These are phyloP conservation scores for Rousettus madagascariensis DNA, from an alignment of 2,797 vertebrate genomes.

Conservation along the genomic window DNA sequence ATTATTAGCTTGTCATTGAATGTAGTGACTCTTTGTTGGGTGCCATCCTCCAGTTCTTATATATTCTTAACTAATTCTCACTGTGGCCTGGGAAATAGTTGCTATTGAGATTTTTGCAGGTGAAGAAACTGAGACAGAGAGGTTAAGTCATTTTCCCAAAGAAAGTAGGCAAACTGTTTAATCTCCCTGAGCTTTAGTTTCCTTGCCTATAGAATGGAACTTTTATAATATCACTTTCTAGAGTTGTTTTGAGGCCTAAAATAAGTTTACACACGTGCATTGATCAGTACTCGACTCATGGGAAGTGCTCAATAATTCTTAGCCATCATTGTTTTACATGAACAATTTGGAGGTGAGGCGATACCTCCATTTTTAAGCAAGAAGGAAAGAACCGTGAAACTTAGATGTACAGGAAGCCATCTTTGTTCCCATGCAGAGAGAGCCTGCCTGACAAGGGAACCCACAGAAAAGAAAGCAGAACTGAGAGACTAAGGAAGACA, in stretches of 20 bases:
- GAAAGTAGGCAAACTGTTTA: background rate
- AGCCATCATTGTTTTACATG: background rate
- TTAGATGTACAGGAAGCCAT: background rate
- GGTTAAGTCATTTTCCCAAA: background rate
- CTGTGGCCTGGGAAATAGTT: background rate
- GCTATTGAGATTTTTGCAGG: background rate
- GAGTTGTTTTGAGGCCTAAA: background rate
- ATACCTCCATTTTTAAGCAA: background rate
- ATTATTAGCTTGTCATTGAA: background rate
- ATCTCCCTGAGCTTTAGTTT: background rate
- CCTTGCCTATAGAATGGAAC: background rate
- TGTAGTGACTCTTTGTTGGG: background rate
- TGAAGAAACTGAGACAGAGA: background rate
- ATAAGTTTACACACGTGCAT: background rate
- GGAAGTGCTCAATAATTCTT: background rate
- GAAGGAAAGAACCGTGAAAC: background rate
- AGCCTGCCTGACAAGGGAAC: background rate
- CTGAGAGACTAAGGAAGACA: background rate
- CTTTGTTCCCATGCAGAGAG: background rate
- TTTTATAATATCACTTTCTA: background rate
- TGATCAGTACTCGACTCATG: background rate
- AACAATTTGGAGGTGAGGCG: background rate
- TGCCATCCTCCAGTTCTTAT: background rate
- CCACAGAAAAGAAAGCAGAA: background rate
- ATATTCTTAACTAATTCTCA: background rate